Base-by-base conservation (phyloP, 2,113 vertebrate genomes). In the Pedionomus torquatus region DNA sequence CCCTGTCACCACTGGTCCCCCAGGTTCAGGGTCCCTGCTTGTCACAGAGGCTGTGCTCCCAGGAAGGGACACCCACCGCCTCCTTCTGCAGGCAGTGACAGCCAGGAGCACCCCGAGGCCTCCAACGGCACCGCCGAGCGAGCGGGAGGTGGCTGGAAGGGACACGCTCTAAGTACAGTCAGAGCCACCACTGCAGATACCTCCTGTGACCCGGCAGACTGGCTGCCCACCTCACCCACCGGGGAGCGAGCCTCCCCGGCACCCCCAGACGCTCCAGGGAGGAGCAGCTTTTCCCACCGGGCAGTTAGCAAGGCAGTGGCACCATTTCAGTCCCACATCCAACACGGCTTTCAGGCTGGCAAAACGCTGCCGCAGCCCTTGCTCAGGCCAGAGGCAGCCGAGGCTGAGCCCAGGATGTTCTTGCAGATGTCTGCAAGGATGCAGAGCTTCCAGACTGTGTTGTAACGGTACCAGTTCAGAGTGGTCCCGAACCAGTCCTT, bases 111-210 rank as follows among this genome's bases (percentile, higher is more conserved):
- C 13, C 31, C 46, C 11, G 3, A 9, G 0, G 7, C 33, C 33
- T 16, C 44, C 1, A 11, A 10, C 0, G 3, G 26, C 28, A 6
- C 23, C 28, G 39, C 33, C 0, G 4, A 30, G 60, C 9, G 54
- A 37, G 33, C 1, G 5, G 43, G 30, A 44, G 14, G 39, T 20
- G 33, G 60, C 70, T 55, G 69, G 31, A 69, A 51, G 66, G 60
- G 69, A 13, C 7, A 1, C 0, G 9, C 2, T 28, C 41, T 2
- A 51, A 46, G n/a, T 5, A 24, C 43, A 7, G 1, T 0, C 17
- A 17, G 35, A 13, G 35, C 8, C 66, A 7, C 6, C 10, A 1
- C 10, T 16, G 58, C 1, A 24, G 46, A 21, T 21, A 33, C 9
- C 13, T 19, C 17, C 41, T 25, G 43, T 11, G 57, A 25, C 43